phyloP scores from a whole-genome alignment of 1,140 invertebrate genomes.

The Sesamia nonagrioides region DNA sequence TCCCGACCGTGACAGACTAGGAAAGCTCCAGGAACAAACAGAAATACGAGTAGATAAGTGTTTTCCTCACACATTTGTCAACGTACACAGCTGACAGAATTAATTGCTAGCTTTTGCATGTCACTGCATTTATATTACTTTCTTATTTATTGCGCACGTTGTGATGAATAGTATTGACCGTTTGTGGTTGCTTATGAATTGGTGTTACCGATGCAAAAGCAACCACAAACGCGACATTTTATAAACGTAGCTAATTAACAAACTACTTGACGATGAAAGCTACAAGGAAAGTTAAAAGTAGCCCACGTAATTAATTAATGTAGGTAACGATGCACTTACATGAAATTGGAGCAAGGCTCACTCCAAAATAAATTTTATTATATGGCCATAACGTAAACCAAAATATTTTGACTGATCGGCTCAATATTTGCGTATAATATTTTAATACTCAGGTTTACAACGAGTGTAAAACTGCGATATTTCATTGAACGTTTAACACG shows the following conservation, averaged over 20 bases:
- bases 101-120: constrained; percentile 34
- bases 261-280: not conserved
- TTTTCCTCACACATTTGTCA: constrained; percentile 33
- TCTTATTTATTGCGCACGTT: constrained; percentile 2
- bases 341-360: constrained; percentile 69
- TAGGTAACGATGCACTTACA: constrained; percentile 49
- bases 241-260: not conserved
- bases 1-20: constrained; percentile 30
- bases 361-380: constrained; percentile 69
- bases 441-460: constrained; percentile 71
- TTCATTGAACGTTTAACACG: constrained; percentile 45
- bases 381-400: constrained; percentile 64
- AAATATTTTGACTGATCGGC: constrained; percentile 63
- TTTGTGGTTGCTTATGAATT: not conserved
- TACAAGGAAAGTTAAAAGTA: not conserved
- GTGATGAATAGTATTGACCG: not conserved
- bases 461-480: constrained; percentile 51
- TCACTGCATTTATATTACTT: constrained; percentile 37
- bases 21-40: constrained; percentile 32
- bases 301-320: constrained; percentile 22
- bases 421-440: constrained; percentile 60
- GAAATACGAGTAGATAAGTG: constrained; percentile 46
- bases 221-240: too few species aligned
- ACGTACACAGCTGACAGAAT: constrained; percentile 11
- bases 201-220: too few species aligned